phyloP scores from a whole-genome alignment of 2,113 vertebrate genomes.

The Diadophis punctatus region DNA sequence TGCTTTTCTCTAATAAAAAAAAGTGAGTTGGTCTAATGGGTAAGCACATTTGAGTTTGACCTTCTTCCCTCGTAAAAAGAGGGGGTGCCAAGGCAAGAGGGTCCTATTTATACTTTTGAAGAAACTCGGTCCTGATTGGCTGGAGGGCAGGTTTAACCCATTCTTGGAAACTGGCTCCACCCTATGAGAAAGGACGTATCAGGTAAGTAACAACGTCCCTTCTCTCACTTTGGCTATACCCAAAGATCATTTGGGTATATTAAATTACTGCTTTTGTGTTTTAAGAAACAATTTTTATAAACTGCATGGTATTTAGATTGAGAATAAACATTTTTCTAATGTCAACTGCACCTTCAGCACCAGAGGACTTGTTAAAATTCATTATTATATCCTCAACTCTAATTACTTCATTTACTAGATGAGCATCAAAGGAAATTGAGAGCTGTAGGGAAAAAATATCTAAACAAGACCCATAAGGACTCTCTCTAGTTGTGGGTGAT shows the following conservation, averaged over 20 bases:
- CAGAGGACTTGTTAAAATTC: neutral
- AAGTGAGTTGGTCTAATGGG: too few relatives aligned
- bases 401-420: neutral
- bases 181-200: too few relatives aligned
- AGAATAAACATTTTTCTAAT: neutral
- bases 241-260: neutral
- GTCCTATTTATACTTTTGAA: too few relatives aligned
- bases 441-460: neutral
- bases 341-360: neutral
- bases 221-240: neutral
- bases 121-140: too few relatives aligned
- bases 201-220: too few relatives aligned
- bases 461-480: neutral
- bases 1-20: too few relatives aligned
- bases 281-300: neutral
- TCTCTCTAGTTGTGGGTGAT: neutral
- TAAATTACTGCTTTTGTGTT: neutral
- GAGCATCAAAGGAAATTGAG: neutral
- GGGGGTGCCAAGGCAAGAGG: too few relatives aligned
- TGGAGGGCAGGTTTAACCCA: too few relatives aligned
- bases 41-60: too few relatives aligned
- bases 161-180: too few relatives aligned
- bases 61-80: too few relatives aligned
- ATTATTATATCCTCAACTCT: neutral
- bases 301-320: neutral